A percentile compares a stretch with the other conserved stretches of the same genome.
These are phyloP conservation scores for Strix uralensis DNA, from an alignment of 2,113 vertebrate species.

Conservation along the genomic window DNA sequence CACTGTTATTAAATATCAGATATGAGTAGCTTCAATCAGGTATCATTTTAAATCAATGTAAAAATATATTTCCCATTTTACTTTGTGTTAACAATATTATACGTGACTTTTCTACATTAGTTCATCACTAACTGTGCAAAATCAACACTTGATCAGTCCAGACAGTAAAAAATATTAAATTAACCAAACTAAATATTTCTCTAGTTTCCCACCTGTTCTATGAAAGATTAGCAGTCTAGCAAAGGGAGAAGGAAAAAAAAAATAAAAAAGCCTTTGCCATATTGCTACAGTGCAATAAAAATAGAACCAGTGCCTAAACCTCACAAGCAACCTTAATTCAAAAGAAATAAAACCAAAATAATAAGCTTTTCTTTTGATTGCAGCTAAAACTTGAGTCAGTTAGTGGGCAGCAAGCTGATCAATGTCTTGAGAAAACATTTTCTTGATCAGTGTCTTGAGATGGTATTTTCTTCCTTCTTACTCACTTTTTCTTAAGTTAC, in stretches of 20 bases:
- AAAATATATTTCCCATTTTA: neutral
- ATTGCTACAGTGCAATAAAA: neutral
- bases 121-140: neutral
- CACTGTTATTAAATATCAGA: neutral
- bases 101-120: neutral
- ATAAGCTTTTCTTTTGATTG: neutral
- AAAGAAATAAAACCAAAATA: neutral
- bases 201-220: neutral
- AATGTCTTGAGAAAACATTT: neutral
- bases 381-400: neutral
- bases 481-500: neutral
- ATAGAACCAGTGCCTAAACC: neutral
- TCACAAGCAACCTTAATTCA: neutral
- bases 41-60: neutral
- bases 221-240: neutral
- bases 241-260: fast-evolving
- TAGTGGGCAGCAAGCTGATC: neutral
- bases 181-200: neutral
- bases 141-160: neutral
- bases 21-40: neutral
- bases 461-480: neutral
- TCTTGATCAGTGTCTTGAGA: neutral
- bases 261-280: neutral
- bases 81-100: neutral
- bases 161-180: neutral